Percentiles rank a stretch among this genome's conserved stretches.
Conservation (phyloP, 2,113 vertebrate genomes). For the Rhineura floridana region DNA sequence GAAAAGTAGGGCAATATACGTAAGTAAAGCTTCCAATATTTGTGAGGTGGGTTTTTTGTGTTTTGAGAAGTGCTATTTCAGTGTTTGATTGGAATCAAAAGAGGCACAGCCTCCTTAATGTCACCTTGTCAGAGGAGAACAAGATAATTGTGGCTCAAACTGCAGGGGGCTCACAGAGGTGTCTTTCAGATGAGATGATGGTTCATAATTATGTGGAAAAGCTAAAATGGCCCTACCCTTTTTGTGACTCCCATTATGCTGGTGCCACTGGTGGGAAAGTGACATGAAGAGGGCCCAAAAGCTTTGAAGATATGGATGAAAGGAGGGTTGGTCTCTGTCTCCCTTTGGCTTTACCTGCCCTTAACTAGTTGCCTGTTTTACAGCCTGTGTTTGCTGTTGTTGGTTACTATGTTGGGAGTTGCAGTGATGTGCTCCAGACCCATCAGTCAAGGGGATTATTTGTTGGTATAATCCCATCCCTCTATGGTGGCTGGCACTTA, state of each 20-base stretch:
- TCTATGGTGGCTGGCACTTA: not conserved
- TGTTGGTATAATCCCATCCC: not conserved
- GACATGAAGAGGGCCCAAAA: constrained; percentile 15
- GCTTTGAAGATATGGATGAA: constrained; percentile 47
- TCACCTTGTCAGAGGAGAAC: constrained; percentile 42
- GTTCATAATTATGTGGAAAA: constrained; percentile 51
- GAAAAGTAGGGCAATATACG: not conserved
- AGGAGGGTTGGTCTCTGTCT: constrained; percentile 19
- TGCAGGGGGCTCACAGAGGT: constrained; percentile 37
- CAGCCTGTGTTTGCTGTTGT: not conserved
- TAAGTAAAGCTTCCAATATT: not conserved
- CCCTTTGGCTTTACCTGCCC: not conserved
- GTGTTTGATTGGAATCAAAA: constrained; percentile 14
- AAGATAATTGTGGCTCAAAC: constrained; percentile 49
- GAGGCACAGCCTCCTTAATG: constrained; percentile 3
- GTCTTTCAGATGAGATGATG: constrained; percentile 42
- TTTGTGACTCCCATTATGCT: not conserved
- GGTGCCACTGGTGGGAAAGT: constrained; percentile 14
- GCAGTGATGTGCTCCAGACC: constrained; percentile 17
- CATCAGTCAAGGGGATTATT: not conserved
- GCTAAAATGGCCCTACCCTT: constrained; percentile 31
- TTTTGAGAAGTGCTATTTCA: constrained; percentile 30
- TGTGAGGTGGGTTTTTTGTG: not conserved
- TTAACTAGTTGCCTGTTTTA: constrained; percentile 9
- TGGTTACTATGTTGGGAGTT: not conserved